Evolutionary conservation across 2,888 invertebrate species (phyloP).

Genomic region (Cartodere bifasciata): DNA sequence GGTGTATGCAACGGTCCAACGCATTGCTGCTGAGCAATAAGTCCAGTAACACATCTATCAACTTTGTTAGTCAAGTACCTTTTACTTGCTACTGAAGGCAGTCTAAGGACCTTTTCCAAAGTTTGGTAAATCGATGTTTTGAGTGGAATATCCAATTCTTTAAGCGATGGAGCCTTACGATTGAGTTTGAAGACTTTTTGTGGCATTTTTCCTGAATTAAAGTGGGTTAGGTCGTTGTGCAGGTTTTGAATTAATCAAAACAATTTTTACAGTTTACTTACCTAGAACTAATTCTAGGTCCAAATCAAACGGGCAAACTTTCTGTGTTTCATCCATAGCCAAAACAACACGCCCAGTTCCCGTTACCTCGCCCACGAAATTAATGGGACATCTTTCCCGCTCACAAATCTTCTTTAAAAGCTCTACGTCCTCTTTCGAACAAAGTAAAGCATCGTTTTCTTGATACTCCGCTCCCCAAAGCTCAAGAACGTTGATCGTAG

Average conservation of each 20-base stretch:
- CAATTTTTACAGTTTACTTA: no score
- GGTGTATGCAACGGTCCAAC: conserved; percentile 96
- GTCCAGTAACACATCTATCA: conserved; percentile 86
- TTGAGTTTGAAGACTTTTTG: conserved; percentile 47
- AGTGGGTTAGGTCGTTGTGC: no score
- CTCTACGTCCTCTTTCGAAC: conserved; percentile 49
- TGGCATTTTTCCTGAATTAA: conserved; percentile 60
- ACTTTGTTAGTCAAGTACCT: conserved; percentile 93
- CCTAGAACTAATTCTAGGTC: conserved; percentile 82
- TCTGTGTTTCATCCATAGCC: conserved; percentile 53
- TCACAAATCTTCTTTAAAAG: conserved; percentile 58
- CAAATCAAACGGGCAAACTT: conserved; percentile 68
- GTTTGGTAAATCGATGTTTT: conserved; percentile 49
- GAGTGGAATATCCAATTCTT: conserved; percentile 26
- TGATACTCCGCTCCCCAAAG: conserved; percentile 99
- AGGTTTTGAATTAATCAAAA: no score
- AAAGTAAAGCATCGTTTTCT: conserved; percentile 85
- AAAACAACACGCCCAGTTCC: conserved; percentile 58
- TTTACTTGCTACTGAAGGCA: conserved; percentile 90
- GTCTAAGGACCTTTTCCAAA: conserved; percentile 65
- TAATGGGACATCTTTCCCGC: conserved; percentile 86
- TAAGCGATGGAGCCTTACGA: conserved; percentile 23
- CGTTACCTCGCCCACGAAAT: conserved; percentile 86
- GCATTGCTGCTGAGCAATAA: conserved; percentile 96
- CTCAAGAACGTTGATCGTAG: conserved; percentile 84